Evolutionary conservation across 2,888 invertebrate species (phyloP).

Genomic region (Trichogramma dendrolimi): DNA sequence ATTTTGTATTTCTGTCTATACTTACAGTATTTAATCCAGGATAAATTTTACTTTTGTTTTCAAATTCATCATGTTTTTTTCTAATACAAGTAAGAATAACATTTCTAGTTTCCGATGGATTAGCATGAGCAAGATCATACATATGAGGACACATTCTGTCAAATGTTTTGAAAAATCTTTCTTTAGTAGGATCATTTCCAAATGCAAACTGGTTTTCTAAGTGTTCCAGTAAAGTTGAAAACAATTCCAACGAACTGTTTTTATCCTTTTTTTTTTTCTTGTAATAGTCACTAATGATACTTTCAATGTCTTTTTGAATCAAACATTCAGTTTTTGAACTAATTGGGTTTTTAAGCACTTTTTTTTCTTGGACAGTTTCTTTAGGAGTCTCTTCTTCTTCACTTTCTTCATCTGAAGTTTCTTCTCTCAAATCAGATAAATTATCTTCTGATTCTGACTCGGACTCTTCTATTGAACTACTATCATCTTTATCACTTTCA

Average conservation of each 20-base stretch:
- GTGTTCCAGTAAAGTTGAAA: slow-evolving; percentile 73
- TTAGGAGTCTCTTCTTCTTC: slow-evolving; percentile 15
- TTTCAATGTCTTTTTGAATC: slow-evolving; percentile 55
- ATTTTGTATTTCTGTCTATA: not conserved
- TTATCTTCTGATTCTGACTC: slow-evolving; percentile 35
- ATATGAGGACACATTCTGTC: slow-evolving; percentile 55
- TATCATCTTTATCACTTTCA: slow-evolving; percentile 36
- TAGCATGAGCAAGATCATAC: slow-evolving; percentile 69
- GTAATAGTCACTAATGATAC: slow-evolving; percentile 83
- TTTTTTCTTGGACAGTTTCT: slow-evolving; percentile 12
- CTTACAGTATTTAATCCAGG: slow-evolving; percentile 63
- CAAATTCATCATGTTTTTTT: slow-evolving; percentile 67
- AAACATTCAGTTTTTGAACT: slow-evolving; percentile 6
- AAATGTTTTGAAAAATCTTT: slow-evolving; percentile 60
- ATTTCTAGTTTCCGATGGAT: slow-evolving; percentile 65
- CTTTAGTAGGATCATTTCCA: slow-evolving; percentile 33
- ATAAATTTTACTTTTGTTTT: slow-evolving; percentile 58
- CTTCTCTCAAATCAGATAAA: slow-evolving; percentile 39
- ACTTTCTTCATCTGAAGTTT: slow-evolving; percentile 36
- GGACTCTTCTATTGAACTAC: slow-evolving; percentile 23
- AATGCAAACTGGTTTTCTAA: slow-evolving; percentile 64
- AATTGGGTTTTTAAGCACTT: not conserved
- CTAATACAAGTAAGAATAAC: slow-evolving; percentile 67
- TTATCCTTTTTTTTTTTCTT: slow-evolving; percentile 75
- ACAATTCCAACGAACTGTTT: slow-evolving; percentile 69